Evolutionary conservation across 2,113 vertebrate species (phyloP).

Genomic region (Cariama cristata): DNA sequence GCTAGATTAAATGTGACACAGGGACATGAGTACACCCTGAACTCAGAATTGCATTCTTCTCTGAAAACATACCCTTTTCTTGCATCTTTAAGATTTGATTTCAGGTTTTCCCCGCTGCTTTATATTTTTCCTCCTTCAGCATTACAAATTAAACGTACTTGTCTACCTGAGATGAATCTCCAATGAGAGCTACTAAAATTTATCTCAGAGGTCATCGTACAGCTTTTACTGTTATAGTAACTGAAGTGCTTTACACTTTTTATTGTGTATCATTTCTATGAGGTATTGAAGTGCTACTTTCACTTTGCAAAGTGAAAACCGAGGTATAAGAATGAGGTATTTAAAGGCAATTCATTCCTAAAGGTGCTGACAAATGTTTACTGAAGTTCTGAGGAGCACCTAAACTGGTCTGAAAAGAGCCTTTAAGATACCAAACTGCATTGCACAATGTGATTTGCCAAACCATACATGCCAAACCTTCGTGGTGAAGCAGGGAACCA

Average conservation of each 20-base stretch:
- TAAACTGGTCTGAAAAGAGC: not conserved
- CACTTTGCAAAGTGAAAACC: not conserved
- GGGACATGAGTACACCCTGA: not conserved
- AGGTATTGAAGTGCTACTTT: not conserved
- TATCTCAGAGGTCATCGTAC: not conserved
- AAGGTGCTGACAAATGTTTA: not conserved
- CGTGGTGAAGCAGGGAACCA: not conserved
- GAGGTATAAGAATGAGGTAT: not conserved
- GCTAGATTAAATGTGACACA: not conserved
- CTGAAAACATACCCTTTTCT: not conserved
- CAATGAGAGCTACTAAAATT: not conserved
- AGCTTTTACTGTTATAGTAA: not conserved
- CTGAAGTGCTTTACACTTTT: not conserved
- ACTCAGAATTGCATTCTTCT: not conserved
- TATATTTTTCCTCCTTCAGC: not conserved
- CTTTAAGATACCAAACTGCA: not conserved
- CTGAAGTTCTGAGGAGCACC: not conserved
- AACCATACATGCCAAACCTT: not conserved
- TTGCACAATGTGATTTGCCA: not conserved
- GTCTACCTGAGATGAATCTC: not conserved
- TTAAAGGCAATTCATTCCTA: not conserved
- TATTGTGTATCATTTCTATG: not conserved
- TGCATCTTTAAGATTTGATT: not conserved
- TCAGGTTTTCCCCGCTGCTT: not conserved
- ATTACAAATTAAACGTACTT: not conserved